phyloP scores from a whole-genome alignment of 2,888 invertebrate genomes.

The Perizoma flavofasciatum region DNA sequence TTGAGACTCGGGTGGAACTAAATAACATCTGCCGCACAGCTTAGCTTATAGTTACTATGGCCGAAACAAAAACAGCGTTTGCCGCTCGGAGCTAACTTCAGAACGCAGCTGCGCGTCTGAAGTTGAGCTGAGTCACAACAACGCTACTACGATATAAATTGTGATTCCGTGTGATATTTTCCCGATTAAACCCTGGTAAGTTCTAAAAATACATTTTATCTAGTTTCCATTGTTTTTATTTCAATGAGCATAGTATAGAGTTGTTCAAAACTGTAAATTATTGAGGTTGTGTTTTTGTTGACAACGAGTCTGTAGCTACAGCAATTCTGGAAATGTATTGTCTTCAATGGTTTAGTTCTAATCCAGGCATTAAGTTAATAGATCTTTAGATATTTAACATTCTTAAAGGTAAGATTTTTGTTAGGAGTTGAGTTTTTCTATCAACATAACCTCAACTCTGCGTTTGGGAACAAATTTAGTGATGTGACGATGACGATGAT shows the following conservation, averaged over 20 bases:
- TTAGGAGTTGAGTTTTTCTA: too few species aligned
- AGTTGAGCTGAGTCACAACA: constrained; percentile 74
- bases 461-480: too few species aligned
- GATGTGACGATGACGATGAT: too few species aligned
- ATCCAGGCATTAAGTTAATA: too few species aligned
- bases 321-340: too few species aligned
- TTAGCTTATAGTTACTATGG: constrained; percentile 30
- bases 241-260: constrained; percentile 3
- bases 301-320: constrained; percentile 50
- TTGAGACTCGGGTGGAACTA: constrained; percentile 25
- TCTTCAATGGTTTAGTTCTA: too few species aligned
- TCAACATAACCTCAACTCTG: too few species aligned
- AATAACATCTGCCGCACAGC: not conserved
- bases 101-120: constrained; percentile 59
- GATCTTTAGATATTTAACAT: too few species aligned
- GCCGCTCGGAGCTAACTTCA: constrained; percentile 56
- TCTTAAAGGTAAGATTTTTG: too few species aligned
- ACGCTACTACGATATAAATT: constrained; percentile 29
- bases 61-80: not conserved
- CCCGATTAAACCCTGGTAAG: constrained; percentile 54
- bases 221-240: constrained; percentile 30
- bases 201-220: constrained; percentile 27
- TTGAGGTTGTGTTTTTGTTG: constrained; percentile 38
- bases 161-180: constrained; percentile 45
- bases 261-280: constrained; percentile 12